Percentiles rank a stretch among this genome's conserved stretches.
Conservation (phyloP, 2,113 vertebrate genomes). For the Stegostoma tigrinum region DNA sequence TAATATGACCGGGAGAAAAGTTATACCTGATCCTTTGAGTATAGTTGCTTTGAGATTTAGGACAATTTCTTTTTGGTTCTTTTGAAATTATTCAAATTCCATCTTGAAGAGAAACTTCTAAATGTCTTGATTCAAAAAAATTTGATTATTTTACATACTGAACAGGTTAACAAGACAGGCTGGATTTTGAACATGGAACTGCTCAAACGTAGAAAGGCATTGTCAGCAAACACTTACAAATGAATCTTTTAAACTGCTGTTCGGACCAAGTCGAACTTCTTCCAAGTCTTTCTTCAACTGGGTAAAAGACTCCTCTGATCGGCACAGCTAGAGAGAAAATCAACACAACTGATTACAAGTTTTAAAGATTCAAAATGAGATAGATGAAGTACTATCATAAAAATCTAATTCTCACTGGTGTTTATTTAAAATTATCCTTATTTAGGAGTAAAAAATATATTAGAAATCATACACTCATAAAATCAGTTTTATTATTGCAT, state of each 20-base stretch:
- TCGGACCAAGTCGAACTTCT: not conserved
- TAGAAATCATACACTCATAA: not conserved
- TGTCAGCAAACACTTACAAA: not conserved
- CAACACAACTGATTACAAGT: not conserved
- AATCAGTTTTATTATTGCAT: not conserved
- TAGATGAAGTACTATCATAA: not conserved
- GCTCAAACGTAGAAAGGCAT: not conserved
- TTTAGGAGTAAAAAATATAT: not conserved
- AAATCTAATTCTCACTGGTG: not conserved
- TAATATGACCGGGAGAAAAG: not conserved
- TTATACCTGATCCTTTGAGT: not conserved
- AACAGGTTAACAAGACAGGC: not conserved
- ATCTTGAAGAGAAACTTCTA: not conserved
- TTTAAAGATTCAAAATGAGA: not conserved
- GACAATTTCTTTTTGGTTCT: not conserved
- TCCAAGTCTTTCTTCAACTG: constrained; percentile 7
- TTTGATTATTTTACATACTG: not conserved
- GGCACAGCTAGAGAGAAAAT: constrained; percentile 21
- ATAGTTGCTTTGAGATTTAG: not conserved
- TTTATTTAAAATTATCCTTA: not conserved
- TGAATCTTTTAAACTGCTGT: not conserved
- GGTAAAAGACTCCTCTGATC: not conserved
- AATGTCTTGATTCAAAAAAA: not conserved
- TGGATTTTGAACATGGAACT: not conserved
- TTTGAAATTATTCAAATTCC: not conserved